Evolutionary conservation across 2,797 vertebrate genomes (phyloP).

Genomic region (Euthynnus affinis): DNA sequence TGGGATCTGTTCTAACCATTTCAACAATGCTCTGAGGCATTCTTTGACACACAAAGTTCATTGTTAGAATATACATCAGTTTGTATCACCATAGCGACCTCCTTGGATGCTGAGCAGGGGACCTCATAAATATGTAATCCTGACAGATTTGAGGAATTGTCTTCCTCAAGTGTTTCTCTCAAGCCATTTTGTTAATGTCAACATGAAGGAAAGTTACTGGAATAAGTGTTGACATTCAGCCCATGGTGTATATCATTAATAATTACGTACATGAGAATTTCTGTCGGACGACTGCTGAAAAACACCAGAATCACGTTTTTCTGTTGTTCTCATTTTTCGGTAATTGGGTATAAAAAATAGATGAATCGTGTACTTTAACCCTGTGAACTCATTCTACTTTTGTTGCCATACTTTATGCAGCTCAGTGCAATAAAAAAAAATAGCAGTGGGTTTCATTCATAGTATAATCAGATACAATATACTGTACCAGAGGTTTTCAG

Average conservation of each 20-base stretch:
- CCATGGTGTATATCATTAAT: slow-evolving; percentile 82
- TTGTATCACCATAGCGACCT: slow-evolving; percentile 84
- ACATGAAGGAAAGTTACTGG: slow-evolving; percentile 81
- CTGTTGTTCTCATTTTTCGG: slow-evolving; percentile 56
- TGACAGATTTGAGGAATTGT: slow-evolving; percentile 86
- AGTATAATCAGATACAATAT: slow-evolving; percentile 25
- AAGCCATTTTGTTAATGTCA: slow-evolving; percentile 86
- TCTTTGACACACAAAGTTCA: slow-evolving; percentile 79
- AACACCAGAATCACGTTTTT: slow-evolving; percentile 51
- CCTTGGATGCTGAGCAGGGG: slow-evolving; percentile 81
- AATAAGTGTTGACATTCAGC: slow-evolving; percentile 84
- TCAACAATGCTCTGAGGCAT: slow-evolving; percentile 76
- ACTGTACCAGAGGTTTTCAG: not conserved
- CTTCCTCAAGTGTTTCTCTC: slow-evolving; percentile 82
- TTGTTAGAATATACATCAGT: slow-evolving; percentile 84
- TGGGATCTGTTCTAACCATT: slow-evolving; percentile 72
- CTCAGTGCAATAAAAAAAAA: not conserved
- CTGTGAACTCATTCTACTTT: slow-evolving; percentile 19
- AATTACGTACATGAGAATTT: slow-evolving; percentile 70
- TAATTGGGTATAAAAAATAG: slow-evolving; percentile 68
- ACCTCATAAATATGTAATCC: slow-evolving; percentile 87
- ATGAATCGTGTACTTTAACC: slow-evolving; percentile 54
- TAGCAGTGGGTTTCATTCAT: slow-evolving; percentile 10
- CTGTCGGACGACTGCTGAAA: slow-evolving; percentile 62
- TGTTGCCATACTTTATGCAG: slow-evolving; percentile 16